Conservation (phyloP, 2,797 vertebrate genomes). For the Muscicapa striata region DNA sequence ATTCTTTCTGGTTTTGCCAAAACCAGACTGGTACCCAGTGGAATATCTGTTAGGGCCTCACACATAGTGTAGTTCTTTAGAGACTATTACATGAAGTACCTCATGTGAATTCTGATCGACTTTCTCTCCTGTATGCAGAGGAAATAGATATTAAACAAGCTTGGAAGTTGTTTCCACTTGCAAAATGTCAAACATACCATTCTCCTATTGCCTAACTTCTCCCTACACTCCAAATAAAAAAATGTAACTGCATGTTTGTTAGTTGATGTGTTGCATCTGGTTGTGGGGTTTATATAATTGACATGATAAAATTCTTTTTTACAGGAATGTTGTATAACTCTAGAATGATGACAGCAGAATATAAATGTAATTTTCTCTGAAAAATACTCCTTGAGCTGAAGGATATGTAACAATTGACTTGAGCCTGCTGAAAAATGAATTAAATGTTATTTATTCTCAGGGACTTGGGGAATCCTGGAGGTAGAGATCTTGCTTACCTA, state of each 20-base stretch:
- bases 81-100: not conserved
- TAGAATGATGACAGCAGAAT: not conserved
- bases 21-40: not conserved
- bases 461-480: not conserved
- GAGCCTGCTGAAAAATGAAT: not conserved
- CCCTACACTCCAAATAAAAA: not conserved
- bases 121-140: not conserved
- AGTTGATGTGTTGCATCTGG: not conserved
- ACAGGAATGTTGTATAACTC: not conserved
- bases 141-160: not conserved
- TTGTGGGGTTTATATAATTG: not conserved
- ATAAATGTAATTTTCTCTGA: not conserved
- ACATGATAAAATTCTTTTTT: not conserved
- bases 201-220: not conserved
- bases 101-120: not conserved
- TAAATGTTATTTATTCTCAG: not conserved
- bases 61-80: not conserved
- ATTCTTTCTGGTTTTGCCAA: not conserved
- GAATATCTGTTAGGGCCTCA: not conserved
- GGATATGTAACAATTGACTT: not conserved
- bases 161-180: not conserved
- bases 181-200: not conserved
- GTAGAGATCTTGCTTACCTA: not conserved
- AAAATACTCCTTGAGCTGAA: not conserved
- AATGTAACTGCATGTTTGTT: accelerated